A percentile compares a stretch with the other conserved stretches of the same genome.
These are phyloP conservation scores for Oreochromis aureus DNA, from an alignment of 2,113 vertebrate species.

Conservation along the genomic window DNA sequence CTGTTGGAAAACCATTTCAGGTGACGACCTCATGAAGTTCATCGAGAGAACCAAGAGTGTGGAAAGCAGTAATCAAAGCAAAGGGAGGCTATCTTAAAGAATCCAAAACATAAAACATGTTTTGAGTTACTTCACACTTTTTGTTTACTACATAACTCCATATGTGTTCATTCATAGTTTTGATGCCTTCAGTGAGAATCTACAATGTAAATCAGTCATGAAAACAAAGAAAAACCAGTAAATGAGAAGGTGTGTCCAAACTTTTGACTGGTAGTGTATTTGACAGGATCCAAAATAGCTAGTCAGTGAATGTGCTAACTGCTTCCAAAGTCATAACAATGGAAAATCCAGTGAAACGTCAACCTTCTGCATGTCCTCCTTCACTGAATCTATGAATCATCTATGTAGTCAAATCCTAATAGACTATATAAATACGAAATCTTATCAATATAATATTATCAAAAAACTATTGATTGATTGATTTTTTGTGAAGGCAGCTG, in stretches of 20 bases:
- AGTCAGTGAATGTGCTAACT: not conserved
- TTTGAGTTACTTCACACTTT: no score
- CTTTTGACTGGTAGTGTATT: not conserved
- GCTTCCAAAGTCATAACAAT: not conserved
- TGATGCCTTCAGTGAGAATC: not conserved
- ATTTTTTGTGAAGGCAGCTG: not conserved
- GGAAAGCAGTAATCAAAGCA: not conserved
- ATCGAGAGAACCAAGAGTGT: not conserved
- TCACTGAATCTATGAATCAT: not conserved
- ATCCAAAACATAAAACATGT: not conserved
- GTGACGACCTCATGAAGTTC: not conserved
- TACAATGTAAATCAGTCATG: not conserved
- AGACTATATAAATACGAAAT: not conserved
- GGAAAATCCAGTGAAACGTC: not conserved
- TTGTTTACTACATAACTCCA: no score
- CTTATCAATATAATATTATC: not conserved
- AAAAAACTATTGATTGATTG: not conserved
- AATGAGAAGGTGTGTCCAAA: not conserved
- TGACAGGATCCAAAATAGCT: not conserved
- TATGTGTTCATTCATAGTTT: no score
- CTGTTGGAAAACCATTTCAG: not conserved
- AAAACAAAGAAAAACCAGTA: not conserved
- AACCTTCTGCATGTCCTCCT: not conserved
- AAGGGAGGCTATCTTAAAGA: not conserved
- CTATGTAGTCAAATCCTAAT: not conserved